Conservation (phyloP, 1,140 invertebrate genomes). For the Temnothorax curvispinosus region DNA sequence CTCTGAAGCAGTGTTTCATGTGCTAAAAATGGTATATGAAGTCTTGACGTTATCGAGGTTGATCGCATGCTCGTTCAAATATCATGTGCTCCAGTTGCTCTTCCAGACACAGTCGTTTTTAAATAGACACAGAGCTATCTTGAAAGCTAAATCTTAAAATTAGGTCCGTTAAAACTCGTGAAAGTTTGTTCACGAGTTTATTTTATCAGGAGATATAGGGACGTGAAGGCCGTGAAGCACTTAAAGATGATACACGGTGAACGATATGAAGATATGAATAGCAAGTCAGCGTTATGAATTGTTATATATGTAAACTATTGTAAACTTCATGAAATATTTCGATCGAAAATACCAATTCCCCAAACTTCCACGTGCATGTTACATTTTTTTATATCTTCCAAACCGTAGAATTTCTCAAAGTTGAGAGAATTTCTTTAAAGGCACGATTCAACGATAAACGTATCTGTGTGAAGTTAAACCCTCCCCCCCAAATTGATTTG, state of each 20-base stretch:
- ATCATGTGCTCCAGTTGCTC: neutral
- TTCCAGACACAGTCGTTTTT: neutral
- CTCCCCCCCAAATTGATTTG: too few relatives aligned
- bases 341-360: neutral
- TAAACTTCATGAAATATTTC: constrained; percentile 22
- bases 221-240: neutral
- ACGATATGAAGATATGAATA: constrained; percentile 12
- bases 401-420: neutral
- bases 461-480: too few relatives aligned
- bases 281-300: constrained; percentile 2
- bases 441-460: neutral
- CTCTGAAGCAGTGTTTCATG: neutral
- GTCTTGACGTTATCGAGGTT: constrained; percentile 30
- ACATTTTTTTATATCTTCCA: neutral
- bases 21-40: constrained; percentile 25
- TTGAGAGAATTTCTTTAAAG: neutral
- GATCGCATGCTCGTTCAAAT: constrained; percentile 18
- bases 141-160: neutral
- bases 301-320: constrained; percentile 19
- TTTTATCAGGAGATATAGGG: neutral
- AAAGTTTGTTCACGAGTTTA: neutral
- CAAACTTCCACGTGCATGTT: neutral
- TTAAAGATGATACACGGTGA: neutral
- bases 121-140: neutral
- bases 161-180: neutral